Percentiles rank a stretch among this genome's conserved stretches.
These are phyloP conservation scores for Athrips mouffetella DNA, from an alignment of 2,888 invertebrate species.

Conservation along the genomic window DNA sequence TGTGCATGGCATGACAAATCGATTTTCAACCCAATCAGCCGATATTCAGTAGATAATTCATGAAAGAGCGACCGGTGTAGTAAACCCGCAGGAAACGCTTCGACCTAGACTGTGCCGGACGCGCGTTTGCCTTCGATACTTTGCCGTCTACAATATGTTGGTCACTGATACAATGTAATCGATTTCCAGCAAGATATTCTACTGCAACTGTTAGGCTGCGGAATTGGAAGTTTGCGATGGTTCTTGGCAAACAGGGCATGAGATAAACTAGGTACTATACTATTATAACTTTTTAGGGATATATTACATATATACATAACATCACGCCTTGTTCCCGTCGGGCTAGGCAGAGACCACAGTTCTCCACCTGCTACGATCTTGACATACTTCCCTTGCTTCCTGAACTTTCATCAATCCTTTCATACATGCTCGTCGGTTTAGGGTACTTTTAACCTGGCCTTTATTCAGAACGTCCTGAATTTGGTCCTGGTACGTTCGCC, in stretches of 20 bases:
- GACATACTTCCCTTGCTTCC: too few species aligned
- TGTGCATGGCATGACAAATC: background rate
- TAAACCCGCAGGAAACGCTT: conserved; percentile 4
- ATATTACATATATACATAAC: too few species aligned
- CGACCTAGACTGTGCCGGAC: conserved; percentile 9
- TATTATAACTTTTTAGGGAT: too few species aligned
- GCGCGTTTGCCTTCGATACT: conserved; percentile 12
- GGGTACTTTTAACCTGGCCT: too few species aligned
- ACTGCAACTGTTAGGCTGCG: background rate
- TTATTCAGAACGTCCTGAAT: too few species aligned
- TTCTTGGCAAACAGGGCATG: background rate
- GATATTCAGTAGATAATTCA: conserved; percentile 4
- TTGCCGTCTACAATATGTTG: background rate
- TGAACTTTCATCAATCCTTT: too few species aligned
- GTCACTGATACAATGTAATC: conserved; percentile 17
- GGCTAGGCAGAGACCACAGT: too few species aligned
- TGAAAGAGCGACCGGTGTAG: conserved; percentile 1
- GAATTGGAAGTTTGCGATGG: background rate
- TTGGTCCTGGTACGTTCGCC: too few species aligned
- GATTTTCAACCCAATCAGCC: background rate
- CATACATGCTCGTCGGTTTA: too few species aligned
- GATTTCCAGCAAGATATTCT: conserved; percentile 16
- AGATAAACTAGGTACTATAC: too few species aligned
- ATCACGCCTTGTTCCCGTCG: too few species aligned
- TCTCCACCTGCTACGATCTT: too few species aligned